Base-by-base conservation (phyloP, 2,888 invertebrate species). In the Podotricha telesiphe region DNA sequence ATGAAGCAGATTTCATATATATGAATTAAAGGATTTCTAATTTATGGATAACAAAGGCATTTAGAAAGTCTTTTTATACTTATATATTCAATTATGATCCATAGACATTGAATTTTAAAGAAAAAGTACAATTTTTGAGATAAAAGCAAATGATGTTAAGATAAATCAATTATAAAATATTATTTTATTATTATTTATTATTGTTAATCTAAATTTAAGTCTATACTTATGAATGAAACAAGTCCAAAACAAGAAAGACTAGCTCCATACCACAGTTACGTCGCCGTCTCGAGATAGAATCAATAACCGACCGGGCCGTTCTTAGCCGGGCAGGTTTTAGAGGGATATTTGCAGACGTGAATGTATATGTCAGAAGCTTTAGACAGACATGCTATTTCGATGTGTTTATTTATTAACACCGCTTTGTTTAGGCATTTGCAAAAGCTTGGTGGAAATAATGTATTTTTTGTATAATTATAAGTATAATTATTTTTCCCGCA, bases 251-350 rank as follows among this genome's bases (percentile, higher is more conserved):
- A 7, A 34, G 62, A 62, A 19, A 48, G 48, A 8, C 50, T 19
- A 53, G 40, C 20, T 10, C n/a, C 34, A 17, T 28, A 20, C 53
- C 50, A 20, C 40, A 51, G 51, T 51, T 64, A 22, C 22, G 64
- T 53, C 51, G 51, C 22, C 47, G 59, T 51, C 64, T 64, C 50
- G 42, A 64, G 42, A 64, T 64, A 64, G 64, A 64, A 64, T 64
- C 64, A 64, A 64, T 64, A 64, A 40, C 64, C 51, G 51, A 13
- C 64, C 64, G 64, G 22, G 64, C 51, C 51, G 64, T 64, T 64
- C 64, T 64, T 64, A 51, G 48, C 34, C 48, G 48, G 48, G 62
- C 62, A 50, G 64, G 40, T 51, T 64, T 64, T 42, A 50, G 40
- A 64, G 22, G 48, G 42, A 20, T 53, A 64, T 64, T 64, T 64